Conservation (phyloP, 2,888 invertebrate genomes). For the Synanthedon formicaeformis region DNA sequence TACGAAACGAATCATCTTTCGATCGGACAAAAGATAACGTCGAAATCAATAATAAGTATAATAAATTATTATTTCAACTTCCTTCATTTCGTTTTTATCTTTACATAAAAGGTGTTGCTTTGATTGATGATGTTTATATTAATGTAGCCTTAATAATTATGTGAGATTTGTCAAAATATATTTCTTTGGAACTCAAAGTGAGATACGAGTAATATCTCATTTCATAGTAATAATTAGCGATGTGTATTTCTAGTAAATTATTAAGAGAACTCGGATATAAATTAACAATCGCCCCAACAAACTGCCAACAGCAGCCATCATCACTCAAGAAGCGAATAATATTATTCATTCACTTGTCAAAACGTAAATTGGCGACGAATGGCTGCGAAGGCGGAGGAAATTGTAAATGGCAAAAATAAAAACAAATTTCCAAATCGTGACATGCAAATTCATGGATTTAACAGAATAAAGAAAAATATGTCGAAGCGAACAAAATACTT, state of each 20-base stretch:
- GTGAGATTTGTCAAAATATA: too few relatives aligned
- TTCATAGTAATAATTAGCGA: not conserved
- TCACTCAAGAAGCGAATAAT: conserved; percentile 32
- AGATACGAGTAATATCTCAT: too few relatives aligned
- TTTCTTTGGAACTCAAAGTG: too few relatives aligned
- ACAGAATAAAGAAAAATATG: conserved; percentile 1
- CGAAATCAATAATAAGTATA: conserved; percentile 51
- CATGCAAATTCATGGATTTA: conserved; percentile 7
- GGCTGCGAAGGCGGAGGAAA: conserved; percentile 12
- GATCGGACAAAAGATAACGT: conserved; percentile 61
- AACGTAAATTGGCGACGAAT: conserved; percentile 48
- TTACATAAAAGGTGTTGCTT: conserved; percentile 38
- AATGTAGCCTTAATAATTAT: not conserved
- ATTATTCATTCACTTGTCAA: conserved; percentile 59
- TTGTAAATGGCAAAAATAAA: conserved; percentile 18
- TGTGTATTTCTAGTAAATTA: not conserved
- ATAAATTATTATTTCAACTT: conserved; percentile 61
- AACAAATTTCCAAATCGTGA: conserved; percentile 17
- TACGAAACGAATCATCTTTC: conserved; percentile 40
- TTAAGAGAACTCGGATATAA: conserved; percentile 9
- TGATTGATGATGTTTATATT: conserved; percentile 51
- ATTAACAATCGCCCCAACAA: conserved; percentile 26
- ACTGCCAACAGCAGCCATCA: conserved; percentile 33
- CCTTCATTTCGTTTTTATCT: conserved; percentile 52
- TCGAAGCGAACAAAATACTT: not conserved